phyloP scores from a whole-genome alignment of 2,888 invertebrate species.

The Watsonalla binaria region DNA sequence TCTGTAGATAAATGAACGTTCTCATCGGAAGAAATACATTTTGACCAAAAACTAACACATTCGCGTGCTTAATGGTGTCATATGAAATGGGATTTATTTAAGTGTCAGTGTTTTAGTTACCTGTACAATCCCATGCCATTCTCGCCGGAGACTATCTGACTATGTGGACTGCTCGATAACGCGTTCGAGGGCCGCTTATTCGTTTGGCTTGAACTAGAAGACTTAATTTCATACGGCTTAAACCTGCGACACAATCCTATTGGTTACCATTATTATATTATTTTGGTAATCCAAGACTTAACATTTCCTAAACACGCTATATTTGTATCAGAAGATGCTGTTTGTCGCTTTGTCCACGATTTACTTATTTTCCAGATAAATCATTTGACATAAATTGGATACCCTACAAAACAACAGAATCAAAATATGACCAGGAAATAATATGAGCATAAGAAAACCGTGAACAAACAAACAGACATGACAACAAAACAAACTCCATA shows the following conservation, averaged over 20 bases:
- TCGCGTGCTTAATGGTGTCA: not conserved
- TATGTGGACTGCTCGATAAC: constrained; percentile 52
- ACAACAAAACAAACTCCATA: not conserved
- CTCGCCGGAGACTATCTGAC: constrained; percentile 55
- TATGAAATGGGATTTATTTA: not conserved
- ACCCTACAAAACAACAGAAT: no score
- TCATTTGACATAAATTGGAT: no score
- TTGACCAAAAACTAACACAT: no score
- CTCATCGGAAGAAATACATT: no score
- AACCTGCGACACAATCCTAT: constrained; percentile 43
- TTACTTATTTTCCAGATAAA: no score
- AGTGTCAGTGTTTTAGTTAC: constrained; percentile 26
- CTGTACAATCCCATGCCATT: constrained; percentile 72
- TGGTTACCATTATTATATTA: not conserved
- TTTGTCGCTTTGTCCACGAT: no score
- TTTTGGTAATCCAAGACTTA: not conserved
- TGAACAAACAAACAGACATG: not conserved
- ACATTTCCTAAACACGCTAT: no score
- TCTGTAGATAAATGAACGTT: no score
- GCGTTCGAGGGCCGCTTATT: constrained; percentile 65
- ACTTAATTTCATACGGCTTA: constrained; percentile 81
- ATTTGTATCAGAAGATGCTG: no score
- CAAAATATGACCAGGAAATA: no score
- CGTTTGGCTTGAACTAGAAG: constrained; percentile 61
- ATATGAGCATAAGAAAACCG: not conserved